Evolutionary conservation across 2,888 invertebrate species (phyloP), one percentile per base, ranked within the genome.

Genomic region (Ametastegia equiseti): DNA sequence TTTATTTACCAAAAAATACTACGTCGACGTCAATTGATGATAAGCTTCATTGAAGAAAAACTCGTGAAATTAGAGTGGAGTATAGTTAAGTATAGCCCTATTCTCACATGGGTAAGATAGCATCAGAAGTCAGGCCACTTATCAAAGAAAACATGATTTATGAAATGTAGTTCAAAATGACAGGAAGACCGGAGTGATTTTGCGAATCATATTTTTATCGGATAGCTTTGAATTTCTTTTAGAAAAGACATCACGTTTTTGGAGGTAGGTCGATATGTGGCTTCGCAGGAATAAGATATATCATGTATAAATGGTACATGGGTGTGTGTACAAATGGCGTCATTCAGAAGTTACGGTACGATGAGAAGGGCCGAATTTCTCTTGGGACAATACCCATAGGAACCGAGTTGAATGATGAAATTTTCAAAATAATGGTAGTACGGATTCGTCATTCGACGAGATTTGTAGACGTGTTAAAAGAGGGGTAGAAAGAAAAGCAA

Each of bases 1-100:
- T 19, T 67, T 67, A 67, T 39, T 67, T 39, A 9, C 19, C 15
- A 39, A 67, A 67, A 23, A n/a, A 67, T n/a, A n/a, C n/a, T n/a
- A 4, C 39, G 39, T 36, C 67, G n/a, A 39, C 36, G 39, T 39
- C 67, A 19, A n/a, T 67, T 23, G 9, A 39, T 67, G 19, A 11
- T 67, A 67, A 67, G 39, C 39, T 39, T 13, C 19, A 67, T 19
- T 9, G 23, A 67, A 67, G 19, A 19, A 39, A 19, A 15, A 36
- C 36, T 67, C n/a, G 5, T 42, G 9, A 42, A 6, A 42, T 6
- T 60, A 15, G 19, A 11, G 36, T 67, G n/a, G 36, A 67, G 36
- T 13, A 54, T 6, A 36, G 15, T 7, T 30, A 15, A 33, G 27
- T 60, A 47, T 23, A 60, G 13, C 23, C 60, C 60, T 23, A 23